A percentile compares a stretch with the other conserved stretches of the same genome.
These are phyloP conservation scores for Drosophila tripunctata DNA, from an alignment of 2,888 invertebrate species.

Conservation along the genomic window DNA sequence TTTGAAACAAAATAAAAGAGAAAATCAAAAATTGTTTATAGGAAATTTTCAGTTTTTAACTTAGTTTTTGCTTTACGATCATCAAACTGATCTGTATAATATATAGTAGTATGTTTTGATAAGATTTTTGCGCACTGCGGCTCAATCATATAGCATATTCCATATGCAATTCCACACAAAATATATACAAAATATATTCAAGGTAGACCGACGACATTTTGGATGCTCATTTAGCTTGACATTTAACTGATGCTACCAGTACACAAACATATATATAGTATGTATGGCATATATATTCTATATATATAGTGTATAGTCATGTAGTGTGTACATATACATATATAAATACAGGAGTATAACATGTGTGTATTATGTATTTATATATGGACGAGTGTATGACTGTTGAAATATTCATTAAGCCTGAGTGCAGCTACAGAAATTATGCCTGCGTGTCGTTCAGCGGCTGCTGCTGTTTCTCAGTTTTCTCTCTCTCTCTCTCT, in stretches of 20 bases:
- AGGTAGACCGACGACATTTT: constrained; percentile 16
- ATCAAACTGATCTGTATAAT: too few species aligned
- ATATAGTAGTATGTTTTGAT: too few species aligned
- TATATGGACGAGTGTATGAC: constrained; percentile 44
- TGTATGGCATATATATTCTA: background rate
- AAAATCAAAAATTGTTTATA: too few species aligned
- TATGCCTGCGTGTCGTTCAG: constrained; percentile 70
- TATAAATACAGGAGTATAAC: constrained; percentile 11
- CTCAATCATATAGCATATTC: background rate
- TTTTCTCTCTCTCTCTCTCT: background rate
- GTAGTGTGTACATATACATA: too few species aligned
- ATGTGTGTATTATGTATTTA: constrained; percentile 48
- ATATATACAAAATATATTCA: background rate
- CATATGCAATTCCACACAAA: background rate
- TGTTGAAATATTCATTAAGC: constrained; percentile 75
- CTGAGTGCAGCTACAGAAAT: constrained; percentile 74
- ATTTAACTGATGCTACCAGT: constrained; percentile 48
- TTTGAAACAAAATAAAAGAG: too few species aligned
- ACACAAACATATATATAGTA: constrained; percentile 3
- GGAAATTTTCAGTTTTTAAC: too few species aligned
- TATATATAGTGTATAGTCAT: too few species aligned
- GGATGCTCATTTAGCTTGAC: constrained; percentile 39
- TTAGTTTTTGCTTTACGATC: too few species aligned
- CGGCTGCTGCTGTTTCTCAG: constrained; percentile 19
- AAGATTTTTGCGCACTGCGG: background rate